Evolutionary conservation across 2,888 invertebrate species (phyloP).

Genomic region (Colletes collaris): DNA sequence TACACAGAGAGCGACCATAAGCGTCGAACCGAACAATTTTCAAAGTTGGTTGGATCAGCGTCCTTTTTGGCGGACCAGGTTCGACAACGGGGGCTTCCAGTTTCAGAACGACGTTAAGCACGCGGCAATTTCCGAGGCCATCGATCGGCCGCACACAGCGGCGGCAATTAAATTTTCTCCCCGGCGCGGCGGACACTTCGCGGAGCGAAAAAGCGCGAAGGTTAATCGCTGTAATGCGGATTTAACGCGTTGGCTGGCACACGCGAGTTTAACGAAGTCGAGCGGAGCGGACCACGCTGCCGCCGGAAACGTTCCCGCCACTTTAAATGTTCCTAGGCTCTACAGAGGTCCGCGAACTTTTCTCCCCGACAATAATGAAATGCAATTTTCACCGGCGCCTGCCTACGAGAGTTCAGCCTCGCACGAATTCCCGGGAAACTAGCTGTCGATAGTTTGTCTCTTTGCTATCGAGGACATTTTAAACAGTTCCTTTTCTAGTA

Average conservation of each 20-base stretch:
- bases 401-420: neutral
- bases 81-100: constrained; percentile 33
- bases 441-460: no score
- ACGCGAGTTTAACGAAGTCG: constrained; percentile 13
- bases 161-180: constrained; percentile 38
- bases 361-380: neutral
- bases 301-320: neutral
- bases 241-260: constrained; percentile 17
- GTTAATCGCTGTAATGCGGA: constrained; percentile 44
- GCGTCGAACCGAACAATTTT: constrained; percentile 33
- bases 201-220: constrained; percentile 29
- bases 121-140: constrained; percentile 27
- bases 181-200: constrained; percentile 19
- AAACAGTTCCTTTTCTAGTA: no score
- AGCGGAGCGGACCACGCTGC: neutral
- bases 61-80: constrained; percentile 30
- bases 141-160: constrained; percentile 23
- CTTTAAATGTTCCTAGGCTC: constrained; percentile 16
- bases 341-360: constrained; percentile 9
- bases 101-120: constrained; percentile 31
- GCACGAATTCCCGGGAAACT: neutral
- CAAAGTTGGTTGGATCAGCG: constrained; percentile 45
- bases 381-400: constrained; percentile 4
- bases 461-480: no score
- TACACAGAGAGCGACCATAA: constrained; percentile 20